Evolutionary conservation across 2,888 invertebrate genomes (phyloP), one percentile per base, ranked within the genome.

Genomic region (Blomia tropicalis): DNA sequence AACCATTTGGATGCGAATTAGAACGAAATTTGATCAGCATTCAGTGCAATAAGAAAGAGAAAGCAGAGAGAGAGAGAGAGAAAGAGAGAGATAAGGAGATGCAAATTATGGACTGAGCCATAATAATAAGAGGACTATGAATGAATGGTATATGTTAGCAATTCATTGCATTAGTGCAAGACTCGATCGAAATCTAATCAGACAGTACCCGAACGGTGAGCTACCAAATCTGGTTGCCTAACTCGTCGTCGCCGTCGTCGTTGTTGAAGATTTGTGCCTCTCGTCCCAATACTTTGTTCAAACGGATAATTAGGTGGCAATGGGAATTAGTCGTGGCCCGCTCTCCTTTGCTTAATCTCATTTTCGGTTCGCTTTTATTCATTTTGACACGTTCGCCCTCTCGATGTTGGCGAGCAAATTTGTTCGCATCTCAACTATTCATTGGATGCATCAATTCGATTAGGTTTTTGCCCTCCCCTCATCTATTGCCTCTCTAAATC

Each of bases 141-240:
- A 17, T 41, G 14, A 41, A n/a, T 41, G 7, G 36, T 11, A 47
- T 47, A 25, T 47, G 51, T 22, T n/a, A 11, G 51, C 51, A 7
- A 27, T 47, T 47, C n/a, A 47, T 47, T 47, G 27, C 7, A 47
- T 47, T 47, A 47, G 7, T n/a, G 27, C 51, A n/a, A n/a, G n/a
- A n/a, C n/a, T n/a, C 51, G n/a, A 47, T 47, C 51, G 51, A 47
- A 47, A 47, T 47, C 51, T 22, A 47, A 47, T 47, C 51, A 47
- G 22, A 19, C 11, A 7, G 7, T 47, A 27, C n/a, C n/a, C n/a
- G n/a, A n/a, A n/a, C n/a, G n/a, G n/a, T n/a, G n/a, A n/a, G n/a
- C n/a, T n/a, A n/a, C n/a, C n/a, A n/a, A n/a, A n/a, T n/a, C n/a
- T n/a, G n/a, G n/a, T n/a, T n/a, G n/a, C n/a, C n/a, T n/a, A n/a